Conservation (phyloP, 2,113 vertebrate genomes). For the Cynopterus brachyotis region DNA sequence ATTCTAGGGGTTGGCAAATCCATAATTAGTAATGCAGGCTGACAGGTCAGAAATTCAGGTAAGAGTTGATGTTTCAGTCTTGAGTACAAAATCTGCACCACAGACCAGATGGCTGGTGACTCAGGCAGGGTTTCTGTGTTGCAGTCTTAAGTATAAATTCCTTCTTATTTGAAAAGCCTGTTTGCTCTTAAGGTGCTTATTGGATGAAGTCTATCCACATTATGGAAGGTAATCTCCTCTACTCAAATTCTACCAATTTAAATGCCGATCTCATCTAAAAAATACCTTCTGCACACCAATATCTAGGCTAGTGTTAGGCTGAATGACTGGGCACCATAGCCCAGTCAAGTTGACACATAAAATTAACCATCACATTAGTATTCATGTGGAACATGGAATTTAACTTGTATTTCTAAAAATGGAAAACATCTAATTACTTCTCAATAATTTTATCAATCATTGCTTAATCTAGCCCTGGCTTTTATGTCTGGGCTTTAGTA, state of each 20-base stretch:
- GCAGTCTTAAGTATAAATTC: background rate
- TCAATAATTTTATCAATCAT: background rate
- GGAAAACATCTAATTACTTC: background rate
- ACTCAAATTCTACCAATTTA: background rate
- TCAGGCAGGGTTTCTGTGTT: background rate
- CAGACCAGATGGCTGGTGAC: background rate
- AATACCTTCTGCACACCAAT: background rate
- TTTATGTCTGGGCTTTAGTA: background rate
- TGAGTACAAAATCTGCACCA: background rate
- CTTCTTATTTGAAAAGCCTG: background rate
- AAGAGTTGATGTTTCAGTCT: background rate
- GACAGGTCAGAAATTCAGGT: background rate
- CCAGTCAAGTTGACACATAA: background rate
- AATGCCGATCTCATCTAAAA: background rate
- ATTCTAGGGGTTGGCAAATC: background rate
- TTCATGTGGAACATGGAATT: background rate
- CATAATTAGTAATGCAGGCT: background rate
- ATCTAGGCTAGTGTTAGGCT: background rate
- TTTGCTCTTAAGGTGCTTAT: background rate
- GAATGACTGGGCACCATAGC: too few species aligned
- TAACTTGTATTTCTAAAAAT: background rate
- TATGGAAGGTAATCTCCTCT: background rate
- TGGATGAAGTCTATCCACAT: background rate
- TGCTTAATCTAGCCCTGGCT: background rate
- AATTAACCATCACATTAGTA: background rate